Base-by-base conservation (phyloP, 2,888 invertebrate genomes). In the Trachelus troglodyta region DNA sequence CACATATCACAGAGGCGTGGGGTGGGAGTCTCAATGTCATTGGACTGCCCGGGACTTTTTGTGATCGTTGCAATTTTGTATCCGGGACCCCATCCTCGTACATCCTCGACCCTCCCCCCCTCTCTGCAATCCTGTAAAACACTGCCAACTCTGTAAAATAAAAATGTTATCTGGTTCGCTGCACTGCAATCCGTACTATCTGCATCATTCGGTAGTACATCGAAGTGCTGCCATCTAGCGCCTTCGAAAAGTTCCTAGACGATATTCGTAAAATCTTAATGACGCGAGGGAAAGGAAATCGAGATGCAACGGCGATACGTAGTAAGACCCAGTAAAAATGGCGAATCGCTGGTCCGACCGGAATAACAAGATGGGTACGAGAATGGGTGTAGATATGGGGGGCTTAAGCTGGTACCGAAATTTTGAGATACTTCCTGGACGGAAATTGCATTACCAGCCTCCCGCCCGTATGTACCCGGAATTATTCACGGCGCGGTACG, bases 61-160 rank as follows among this genome's bases (percentile, higher is more conserved):
- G 87, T 87, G 83, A 82, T 86, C 86, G 85, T 78, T 84, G 86
- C 87, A 86, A 83, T 83, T 86, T 86, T 83, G 74, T n/a, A 73
- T 83, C 80, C 82, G 82, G 68, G 80, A 83, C 73, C 23, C 37
- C 74, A 69, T 75, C 69, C 34, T 76, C 76, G 69, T 74, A 71
- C 69, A 34, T 79, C 79, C 78, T 79, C 77, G 77, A 74, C 77
- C 69, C 56, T 68, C 69, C n/a, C 75, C 77, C 73, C 35, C 79
- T 12, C 33, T 6, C 15, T 68, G 15, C 4, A 68, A 69, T 31
- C 35, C 30, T 68, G 75, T 75, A 75, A 75, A 40, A 15, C 40
- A 40, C 40, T 40, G 40, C 6, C 40, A 40, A 15, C 40, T 40
- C 40, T 40, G 40, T 40, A 40, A 40, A 40, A 40, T 15, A 40